Evolutionary conservation across 2,113 vertebrate genomes (phyloP).

Genomic region (Coryphaenoides rupestris): DNA sequence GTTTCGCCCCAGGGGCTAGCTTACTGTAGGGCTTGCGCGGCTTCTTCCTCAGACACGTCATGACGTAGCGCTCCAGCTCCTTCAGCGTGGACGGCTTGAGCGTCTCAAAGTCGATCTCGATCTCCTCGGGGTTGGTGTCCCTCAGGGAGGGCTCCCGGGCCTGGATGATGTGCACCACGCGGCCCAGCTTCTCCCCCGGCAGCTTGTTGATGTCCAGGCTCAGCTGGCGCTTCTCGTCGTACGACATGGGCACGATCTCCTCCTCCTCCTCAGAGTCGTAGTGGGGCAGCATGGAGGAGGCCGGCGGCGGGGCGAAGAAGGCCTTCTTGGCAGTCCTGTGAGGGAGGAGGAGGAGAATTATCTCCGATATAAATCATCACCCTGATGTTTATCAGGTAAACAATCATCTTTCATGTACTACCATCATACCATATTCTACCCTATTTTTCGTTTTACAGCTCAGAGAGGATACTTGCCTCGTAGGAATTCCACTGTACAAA

Average conservation of each 20-base stretch:
- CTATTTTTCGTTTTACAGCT: too few species aligned
- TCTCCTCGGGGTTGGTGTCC: conserved; percentile 93
- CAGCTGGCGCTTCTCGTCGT: conserved; percentile 90
- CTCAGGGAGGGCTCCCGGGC: conserved; percentile 86
- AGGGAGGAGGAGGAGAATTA: background rate
- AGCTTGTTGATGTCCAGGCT: conserved; percentile 95
- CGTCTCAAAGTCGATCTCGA: conserved; percentile 92
- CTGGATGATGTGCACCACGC: conserved; percentile 95
- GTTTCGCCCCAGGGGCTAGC: too few species aligned
- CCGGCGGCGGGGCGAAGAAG: conserved; percentile 29
- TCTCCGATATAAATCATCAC: background rate
- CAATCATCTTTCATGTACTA: too few species aligned
- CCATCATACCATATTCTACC: too few species aligned
- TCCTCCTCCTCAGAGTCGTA: conserved; percentile 90
- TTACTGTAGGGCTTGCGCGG: conserved; percentile 84
- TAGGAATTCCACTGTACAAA: too few species aligned
- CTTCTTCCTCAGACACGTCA: conserved; percentile 89
- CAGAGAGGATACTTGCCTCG: too few species aligned
- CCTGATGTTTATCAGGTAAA: background rate
- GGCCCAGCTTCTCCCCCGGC: conserved; percentile 89
- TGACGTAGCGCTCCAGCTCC: conserved; percentile 90
- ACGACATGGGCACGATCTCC: conserved; percentile 86
- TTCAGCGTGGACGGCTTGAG: conserved; percentile 90
- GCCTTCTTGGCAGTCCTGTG: conserved; percentile 71
- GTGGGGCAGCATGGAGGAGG: conserved; percentile 59